These are phyloP conservation scores for Temnothorax curvispinosus DNA, from an alignment of 1,140 invertebrate genomes.

Conservation along the genomic window DNA sequence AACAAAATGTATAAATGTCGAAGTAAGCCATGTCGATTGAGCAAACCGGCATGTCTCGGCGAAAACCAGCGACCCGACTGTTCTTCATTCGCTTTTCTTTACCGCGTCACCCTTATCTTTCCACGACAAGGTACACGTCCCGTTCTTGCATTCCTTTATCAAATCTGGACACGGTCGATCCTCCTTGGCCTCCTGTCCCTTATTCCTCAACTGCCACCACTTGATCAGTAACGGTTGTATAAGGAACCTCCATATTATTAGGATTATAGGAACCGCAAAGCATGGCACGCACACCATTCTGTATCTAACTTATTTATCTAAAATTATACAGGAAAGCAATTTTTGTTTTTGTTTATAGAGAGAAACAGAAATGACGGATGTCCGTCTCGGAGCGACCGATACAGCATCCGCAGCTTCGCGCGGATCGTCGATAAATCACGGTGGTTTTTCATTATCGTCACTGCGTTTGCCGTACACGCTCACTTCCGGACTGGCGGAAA, in stretches of 20 bases:
- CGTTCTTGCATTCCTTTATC: slow-evolving; percentile 82
- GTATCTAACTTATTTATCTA: slow-evolving; percentile 35
- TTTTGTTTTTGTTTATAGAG: background rate
- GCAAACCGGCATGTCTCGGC: background rate
- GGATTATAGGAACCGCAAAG: slow-evolving; percentile 79
- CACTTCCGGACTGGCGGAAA: background rate
- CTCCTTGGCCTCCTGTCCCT: slow-evolving; percentile 58
- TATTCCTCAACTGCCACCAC: slow-evolving; percentile 76
- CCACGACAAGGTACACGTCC: slow-evolving; percentile 81
- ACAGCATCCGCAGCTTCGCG: background rate
- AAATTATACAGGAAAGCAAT: slow-evolving; percentile 42
- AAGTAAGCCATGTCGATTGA: background rate
- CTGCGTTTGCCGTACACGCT: background rate
- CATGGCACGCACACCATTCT: slow-evolving; percentile 83
- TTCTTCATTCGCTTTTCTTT: slow-evolving; percentile 35
- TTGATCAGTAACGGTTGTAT: slow-evolving; percentile 80
- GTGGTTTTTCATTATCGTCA: background rate
- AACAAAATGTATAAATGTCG: background rate
- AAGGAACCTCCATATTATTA: slow-evolving; percentile 81
- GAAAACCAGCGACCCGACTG: background rate
- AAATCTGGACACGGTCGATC: slow-evolving; percentile 73
- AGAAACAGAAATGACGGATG: background rate
- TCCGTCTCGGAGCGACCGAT: background rate
- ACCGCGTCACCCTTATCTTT: slow-evolving; percentile 67
- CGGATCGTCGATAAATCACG: background rate